A percentile compares a stretch with the other conserved stretches of the same genome.
Evolutionary conservation across 2,888 invertebrate genomes (phyloP).

Genomic region (Phlogophora meticulosa): DNA sequence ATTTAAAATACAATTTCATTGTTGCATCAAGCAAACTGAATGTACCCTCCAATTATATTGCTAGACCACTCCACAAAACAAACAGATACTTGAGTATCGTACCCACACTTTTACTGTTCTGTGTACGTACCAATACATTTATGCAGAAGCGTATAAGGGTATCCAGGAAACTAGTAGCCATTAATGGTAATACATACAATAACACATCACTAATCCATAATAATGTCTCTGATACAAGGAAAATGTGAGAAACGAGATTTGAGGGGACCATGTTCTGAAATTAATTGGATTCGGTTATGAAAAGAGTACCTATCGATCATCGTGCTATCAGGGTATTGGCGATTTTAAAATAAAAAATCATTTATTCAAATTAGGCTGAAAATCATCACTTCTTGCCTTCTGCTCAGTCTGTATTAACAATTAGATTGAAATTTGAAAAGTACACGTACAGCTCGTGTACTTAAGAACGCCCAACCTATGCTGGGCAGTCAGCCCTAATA

Average conservation of each 20-base stretch:
- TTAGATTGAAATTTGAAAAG: too few species aligned
- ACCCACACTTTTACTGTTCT: too few species aligned
- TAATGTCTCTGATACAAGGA: conserved; percentile 41
- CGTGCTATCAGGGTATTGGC: background rate
- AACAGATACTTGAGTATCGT: conserved; percentile 3
- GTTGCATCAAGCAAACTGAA: conserved; percentile 56
- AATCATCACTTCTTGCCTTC: too few species aligned
- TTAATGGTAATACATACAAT: conserved; percentile 50
- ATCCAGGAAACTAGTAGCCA: conserved; percentile 16
- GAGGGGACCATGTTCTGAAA: conserved; percentile 11
- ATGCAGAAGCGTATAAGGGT: conserved; percentile 11
- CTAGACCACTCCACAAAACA: conserved; percentile 17
- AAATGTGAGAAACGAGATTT: conserved; percentile 25
- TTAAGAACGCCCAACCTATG: too few species aligned
- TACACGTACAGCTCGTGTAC: too few species aligned
- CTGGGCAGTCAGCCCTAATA: too few species aligned
- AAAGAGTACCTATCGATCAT: background rate
- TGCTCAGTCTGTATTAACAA: too few species aligned
- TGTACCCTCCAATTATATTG: conserved; percentile 33
- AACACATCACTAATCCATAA: conserved; percentile 39
- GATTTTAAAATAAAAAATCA: background rate
- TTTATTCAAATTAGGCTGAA: too few species aligned
- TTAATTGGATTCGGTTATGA: conserved; percentile 16
- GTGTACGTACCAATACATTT: conserved; percentile 26
- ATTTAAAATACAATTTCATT: conserved; percentile 60